Base-by-base conservation (phyloP, 2,113 vertebrate genomes). In the Ailurus styani region DNA sequence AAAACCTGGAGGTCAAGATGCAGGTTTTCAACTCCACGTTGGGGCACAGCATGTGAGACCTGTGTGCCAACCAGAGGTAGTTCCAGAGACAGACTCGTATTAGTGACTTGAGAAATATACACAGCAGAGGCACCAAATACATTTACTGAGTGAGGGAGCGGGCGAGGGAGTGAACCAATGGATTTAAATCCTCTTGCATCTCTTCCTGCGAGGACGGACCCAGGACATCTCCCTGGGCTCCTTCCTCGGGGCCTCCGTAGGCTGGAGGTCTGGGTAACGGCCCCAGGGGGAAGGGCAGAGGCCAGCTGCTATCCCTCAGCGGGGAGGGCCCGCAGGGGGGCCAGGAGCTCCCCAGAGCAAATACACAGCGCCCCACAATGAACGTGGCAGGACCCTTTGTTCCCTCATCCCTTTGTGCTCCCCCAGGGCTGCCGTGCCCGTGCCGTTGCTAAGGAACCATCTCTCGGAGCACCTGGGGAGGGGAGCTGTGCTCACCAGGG, bases 401-500 rank as follows among this genome's bases (percentile, higher is more conserved):
- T 55, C 82, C 54, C 37, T 52, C 34, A 42, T 72, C 25, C 64
- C 50, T 91, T 20, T 42, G 72, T 64, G 86, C 20, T 85, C 55
- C 55, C 25, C 52, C 37, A 14, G 54, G 57, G 52, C 70, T 47
- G 25, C 55, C 8, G n/a, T 17, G 10, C 64, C 47, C 52, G 18
- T 72, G 92, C 57, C 0, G 1, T 95, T 96, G 87, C 94, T 86
- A 95, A 60, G 79, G 31, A 87, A 81, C 81, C 45, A 77, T 7
- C n/a, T 96, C 54, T 3, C 13, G 12, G 47, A 91, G 15, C 75
- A 45, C 60, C 86, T 29, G 13, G 37, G 66, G 12, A 66, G 23
- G 17, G 83, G 31, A 17, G 37, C 88, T 54, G 1, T 0, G 0
- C 87, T 50, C 64, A 37, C 31, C 6, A 72, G 14, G n/a, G 27